Base-by-base conservation (phyloP, 2,797 vertebrate species). In the Pelobates cultripes region DNA sequence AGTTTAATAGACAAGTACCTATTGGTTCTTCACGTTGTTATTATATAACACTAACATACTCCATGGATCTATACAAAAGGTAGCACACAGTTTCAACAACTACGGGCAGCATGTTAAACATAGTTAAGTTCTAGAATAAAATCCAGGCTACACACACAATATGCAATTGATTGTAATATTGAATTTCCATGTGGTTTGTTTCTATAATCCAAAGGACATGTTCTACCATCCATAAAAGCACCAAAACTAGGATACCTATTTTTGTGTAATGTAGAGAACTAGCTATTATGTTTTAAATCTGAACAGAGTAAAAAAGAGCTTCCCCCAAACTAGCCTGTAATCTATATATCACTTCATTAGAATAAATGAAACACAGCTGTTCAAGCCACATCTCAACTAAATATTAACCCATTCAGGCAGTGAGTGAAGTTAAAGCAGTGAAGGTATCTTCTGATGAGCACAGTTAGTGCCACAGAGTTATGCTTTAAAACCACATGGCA, bases 341-440 rank as follows among this genome's bases (percentile, higher is more conserved):
- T 68, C 45, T 40, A 47, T 17, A 67, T 66, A 77, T 77, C 75
- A 77, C 64, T 63, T 75, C 73, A 68, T 77, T 47, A 67, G 63
- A 53, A 47, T 41, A 77, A 68, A 77, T 55, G 12, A 41, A 41
- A 55, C 66, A 15, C 75, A 77, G 75, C 63, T 77, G 75, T 51
- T 67, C 75, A 14, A n/a, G 14, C n/a, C n/a, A 64, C 43, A 44
- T 63, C 57, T 44, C n/a, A n/a, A 70, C 69, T 70, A 12, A 57
- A 7, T 70, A 17, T 70, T 70, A 47, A 70, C 42, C 53, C 53
- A 73, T 44, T 60, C 15, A 63, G 42, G 40, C 7, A 47, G 10
- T 55, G 71, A 73, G 57, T 55, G 55, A 12, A 57, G 55, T 14
- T 12, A 12, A 57, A 57, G 3, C 55, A 57, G 5, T 47, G 5